Percentiles rank a stretch among this genome's conserved stretches.
Evolutionary conservation across 2,113 vertebrate species (phyloP).

Genomic region (Semnornis frantzii): DNA sequence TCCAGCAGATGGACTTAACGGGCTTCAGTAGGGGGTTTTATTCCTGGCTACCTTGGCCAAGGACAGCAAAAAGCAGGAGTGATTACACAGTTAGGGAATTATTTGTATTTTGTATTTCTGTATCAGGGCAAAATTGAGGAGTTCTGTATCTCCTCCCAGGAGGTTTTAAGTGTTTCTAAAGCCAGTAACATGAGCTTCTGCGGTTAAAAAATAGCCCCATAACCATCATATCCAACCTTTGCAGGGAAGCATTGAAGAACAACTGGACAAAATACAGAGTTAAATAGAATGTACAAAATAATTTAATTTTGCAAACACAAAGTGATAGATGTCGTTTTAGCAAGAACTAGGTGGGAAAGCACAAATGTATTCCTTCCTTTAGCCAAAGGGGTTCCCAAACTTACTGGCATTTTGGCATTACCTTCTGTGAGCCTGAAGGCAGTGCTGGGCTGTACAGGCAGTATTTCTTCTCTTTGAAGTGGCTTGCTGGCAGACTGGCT

Average conservation of each 20-base stretch:
- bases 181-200: background rate
- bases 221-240: accelerated
- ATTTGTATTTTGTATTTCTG: background rate
- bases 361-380: background rate
- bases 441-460: accelerated
- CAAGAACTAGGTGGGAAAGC: background rate
- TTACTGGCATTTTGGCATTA: background rate
- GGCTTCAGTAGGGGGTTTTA: accelerated
- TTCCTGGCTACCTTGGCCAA: background rate
- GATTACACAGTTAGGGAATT: background rate
- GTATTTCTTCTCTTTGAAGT: background rate
- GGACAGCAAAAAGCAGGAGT: background rate
- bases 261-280: background rate
- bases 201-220: background rate
- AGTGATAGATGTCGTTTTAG: background rate
- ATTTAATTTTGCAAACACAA: background rate
- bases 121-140: background rate
- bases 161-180: background rate
- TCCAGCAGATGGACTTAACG: background rate
- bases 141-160: background rate
- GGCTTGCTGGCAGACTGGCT: background rate
- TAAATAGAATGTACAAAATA: background rate
- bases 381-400: background rate
- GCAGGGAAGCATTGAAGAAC: background rate
- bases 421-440: background rate